A percentile compares a stretch with the other conserved stretches of the same genome.
Evolutionary conservation across 2,888 invertebrate species (phyloP).

Genomic region (Minunthozetes semirufus): DNA sequence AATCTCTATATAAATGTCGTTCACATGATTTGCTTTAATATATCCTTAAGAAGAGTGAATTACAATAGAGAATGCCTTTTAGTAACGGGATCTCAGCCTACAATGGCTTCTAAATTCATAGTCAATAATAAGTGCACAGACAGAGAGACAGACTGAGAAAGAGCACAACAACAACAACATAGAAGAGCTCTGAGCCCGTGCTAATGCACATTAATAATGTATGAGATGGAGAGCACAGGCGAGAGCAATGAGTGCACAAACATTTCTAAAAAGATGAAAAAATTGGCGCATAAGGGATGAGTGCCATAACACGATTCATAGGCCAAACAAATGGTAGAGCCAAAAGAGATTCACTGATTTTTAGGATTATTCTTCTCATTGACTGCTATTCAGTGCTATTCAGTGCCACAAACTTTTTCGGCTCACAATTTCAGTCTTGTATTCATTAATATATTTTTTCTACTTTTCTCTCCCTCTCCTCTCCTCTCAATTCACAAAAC

Average conservation of each 20-base stretch:
- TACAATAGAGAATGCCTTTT: constrained; percentile 26
- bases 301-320: background rate
- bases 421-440: constrained; percentile 1
- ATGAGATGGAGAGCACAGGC: constrained; percentile 28
- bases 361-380: constrained; percentile 1
- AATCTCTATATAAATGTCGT: constrained; percentile 25
- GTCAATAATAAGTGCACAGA: constrained; percentile 18
- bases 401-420: background rate
- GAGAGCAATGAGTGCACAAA: constrained; percentile 25
- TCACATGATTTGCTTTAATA: constrained; percentile 30
- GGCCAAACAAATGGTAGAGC: background rate
- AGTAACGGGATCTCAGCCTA: constrained; percentile 11
- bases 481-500: background rate
- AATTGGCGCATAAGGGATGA: constrained; percentile 12
- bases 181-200: background rate
- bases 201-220: constrained; percentile 31
- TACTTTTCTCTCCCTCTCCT: background rate
- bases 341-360: background rate
- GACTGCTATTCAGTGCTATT: background rate
- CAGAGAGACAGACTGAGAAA: constrained; percentile 15
- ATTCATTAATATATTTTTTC: background rate
- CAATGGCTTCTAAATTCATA: constrained; percentile 11
- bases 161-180: background rate
- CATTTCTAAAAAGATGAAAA: constrained; percentile 10
- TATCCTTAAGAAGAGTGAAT: constrained; percentile 26